phyloP scores from a whole-genome alignment of 2,797 vertebrate genomes.

The Mico argentatus region DNA sequence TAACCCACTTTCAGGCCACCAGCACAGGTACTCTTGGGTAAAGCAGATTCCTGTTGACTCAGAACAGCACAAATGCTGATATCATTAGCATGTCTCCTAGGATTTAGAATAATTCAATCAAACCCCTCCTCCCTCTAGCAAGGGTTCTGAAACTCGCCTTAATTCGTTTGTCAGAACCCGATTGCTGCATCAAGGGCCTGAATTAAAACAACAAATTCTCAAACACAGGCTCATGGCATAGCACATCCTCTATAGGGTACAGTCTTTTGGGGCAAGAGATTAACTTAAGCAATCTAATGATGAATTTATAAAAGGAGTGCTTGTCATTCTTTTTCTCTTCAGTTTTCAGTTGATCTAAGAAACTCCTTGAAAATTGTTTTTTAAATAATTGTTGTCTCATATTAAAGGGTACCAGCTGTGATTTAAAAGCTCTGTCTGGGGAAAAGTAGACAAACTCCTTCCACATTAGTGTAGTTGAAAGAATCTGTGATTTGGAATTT shows the following conservation, averaged over 20 bases:
- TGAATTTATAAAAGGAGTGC: not conserved
- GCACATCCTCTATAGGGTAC: not conserved
- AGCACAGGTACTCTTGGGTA: slow-evolving; percentile 32
- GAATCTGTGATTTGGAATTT: not conserved
- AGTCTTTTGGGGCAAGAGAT: not conserved
- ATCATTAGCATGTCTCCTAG: slow-evolving; percentile 47
- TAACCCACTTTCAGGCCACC: slow-evolving; percentile 65
- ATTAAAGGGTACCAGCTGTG: not conserved
- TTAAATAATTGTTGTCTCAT: not conserved
- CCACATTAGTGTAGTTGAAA: not conserved
- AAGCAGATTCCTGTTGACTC: slow-evolving; percentile 50
- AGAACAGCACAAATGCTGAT: not conserved
- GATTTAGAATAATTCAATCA: slow-evolving; percentile 50
- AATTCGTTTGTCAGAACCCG: slow-evolving; percentile 51
- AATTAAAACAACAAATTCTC: slow-evolving; percentile 43
- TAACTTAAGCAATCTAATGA: not conserved
- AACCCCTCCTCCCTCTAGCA: not conserved
- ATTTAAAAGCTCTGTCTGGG: not conserved
- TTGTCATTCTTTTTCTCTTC: not conserved
- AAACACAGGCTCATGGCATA: not conserved
- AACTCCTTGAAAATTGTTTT: not conserved
- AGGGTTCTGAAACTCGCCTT: slow-evolving; percentile 15
- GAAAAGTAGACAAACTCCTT: not conserved
- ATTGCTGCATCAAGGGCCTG: not conserved
- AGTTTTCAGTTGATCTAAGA: slow-evolving; percentile 14